phyloP scores from a whole-genome alignment of 2,888 invertebrate genomes.

The Thelaira solivaga region DNA sequence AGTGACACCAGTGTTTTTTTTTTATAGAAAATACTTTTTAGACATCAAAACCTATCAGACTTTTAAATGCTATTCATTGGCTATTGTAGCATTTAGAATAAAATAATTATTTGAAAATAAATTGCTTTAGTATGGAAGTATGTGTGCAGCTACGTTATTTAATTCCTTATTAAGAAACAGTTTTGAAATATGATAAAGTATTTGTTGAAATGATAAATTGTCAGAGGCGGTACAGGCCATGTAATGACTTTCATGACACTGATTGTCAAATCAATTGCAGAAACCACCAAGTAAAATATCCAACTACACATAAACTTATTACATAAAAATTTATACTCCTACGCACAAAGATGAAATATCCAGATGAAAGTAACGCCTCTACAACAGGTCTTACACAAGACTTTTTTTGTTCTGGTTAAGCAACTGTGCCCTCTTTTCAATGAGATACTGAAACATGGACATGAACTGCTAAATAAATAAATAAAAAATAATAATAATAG shows the following conservation, averaged over 20 bases:
- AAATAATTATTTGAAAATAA: too few relatives aligned
- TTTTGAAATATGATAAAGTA: too few relatives aligned
- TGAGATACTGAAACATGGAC: constrained; percentile 3
- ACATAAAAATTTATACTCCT: constrained; percentile 27
- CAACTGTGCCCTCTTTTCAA: constrained; percentile 23
- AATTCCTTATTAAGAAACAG: too few relatives aligned
- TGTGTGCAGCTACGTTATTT: too few relatives aligned
- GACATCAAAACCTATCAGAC: too few relatives aligned
- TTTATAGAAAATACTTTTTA: too few relatives aligned
- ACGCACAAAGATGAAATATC: constrained; percentile 18
- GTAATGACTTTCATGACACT: constrained; percentile 34
- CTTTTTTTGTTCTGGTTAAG: background rate
- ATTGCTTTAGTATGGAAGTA: too few relatives aligned
- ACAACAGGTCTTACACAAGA: constrained; percentile 49
- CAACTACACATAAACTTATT: background rate
- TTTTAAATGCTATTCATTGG: too few relatives aligned
- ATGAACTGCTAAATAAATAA: constrained; percentile 15
- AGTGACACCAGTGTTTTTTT: too few relatives aligned
- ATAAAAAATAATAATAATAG: too few relatives aligned
- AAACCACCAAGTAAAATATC: constrained; percentile 35
- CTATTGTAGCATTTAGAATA: too few relatives aligned
- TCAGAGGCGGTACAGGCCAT: constrained; percentile 8
- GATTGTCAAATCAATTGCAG: constrained; percentile 64
- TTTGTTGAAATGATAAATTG: constrained; percentile 29
- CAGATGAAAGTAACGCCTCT: constrained; percentile 53